These are phyloP conservation scores for Lepus americanus DNA, from an alignment of 2,113 vertebrate genomes.

Conservation along the genomic window DNA sequence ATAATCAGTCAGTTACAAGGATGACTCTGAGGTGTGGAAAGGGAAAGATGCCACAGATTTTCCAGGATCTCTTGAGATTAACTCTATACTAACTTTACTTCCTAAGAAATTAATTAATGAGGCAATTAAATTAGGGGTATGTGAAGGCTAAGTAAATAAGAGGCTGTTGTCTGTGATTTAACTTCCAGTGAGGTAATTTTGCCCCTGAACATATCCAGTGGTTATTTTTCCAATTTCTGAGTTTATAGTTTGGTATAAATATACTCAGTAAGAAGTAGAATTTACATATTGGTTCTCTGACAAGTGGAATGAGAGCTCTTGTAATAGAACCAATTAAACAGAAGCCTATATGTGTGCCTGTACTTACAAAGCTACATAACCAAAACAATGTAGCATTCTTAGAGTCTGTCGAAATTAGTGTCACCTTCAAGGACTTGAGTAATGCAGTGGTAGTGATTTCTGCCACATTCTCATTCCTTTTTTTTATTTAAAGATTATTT, in stretches of 20 bases:
- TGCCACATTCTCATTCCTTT: not conserved
- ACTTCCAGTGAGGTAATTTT: not conserved
- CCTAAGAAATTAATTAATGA: not conserved
- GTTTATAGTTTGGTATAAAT: not conserved
- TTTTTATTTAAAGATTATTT: too few species aligned
- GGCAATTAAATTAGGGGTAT: not conserved
- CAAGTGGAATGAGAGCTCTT: not conserved
- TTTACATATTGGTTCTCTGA: not conserved
- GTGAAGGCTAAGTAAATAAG: not conserved
- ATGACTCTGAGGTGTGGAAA: not conserved
- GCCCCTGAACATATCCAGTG: not conserved
- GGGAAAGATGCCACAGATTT: not conserved
- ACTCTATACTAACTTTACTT: not conserved
- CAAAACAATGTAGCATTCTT: not conserved
- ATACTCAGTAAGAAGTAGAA: not conserved
- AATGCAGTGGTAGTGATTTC: not conserved
- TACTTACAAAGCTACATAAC: not conserved
- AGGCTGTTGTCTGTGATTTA: not conserved
- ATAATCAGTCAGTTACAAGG: not conserved
- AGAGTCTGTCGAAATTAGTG: not conserved
- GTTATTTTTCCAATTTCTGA: not conserved
- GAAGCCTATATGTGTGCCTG: not conserved
- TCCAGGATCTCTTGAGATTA: not conserved
- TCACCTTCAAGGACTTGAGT: not conserved
- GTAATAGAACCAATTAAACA: not conserved